Percentiles rank a stretch among this genome's conserved stretches.
These are phyloP conservation scores for Polypedilum vanderplanki DNA, from an alignment of 1,140 invertebrate species.

Conservation along the genomic window DNA sequence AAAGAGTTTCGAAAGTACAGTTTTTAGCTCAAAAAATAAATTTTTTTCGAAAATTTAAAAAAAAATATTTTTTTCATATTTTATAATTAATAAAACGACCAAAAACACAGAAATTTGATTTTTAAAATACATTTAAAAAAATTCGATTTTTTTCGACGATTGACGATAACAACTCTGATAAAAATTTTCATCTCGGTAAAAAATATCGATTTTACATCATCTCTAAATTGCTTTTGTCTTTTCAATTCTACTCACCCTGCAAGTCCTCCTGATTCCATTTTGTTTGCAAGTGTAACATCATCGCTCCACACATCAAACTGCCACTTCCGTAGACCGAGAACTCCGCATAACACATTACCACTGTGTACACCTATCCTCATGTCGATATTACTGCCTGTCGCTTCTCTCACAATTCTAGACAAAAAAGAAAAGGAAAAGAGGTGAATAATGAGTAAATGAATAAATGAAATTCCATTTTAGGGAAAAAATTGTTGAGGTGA, in stretches of 20 bases:
- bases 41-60: no score
- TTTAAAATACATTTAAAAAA: no score
- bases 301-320: constrained; percentile 98
- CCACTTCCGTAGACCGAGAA: constrained; percentile 94
- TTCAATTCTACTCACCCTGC: constrained; percentile 65
- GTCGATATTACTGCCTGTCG: constrained; percentile 83
- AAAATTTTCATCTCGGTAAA: not conserved
- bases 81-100: no score
- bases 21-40: no score
- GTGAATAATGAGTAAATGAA: no score
- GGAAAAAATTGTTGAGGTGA: not conserved
- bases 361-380: constrained; percentile 95
- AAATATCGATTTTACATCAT: not conserved
- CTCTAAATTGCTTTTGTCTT: no score
- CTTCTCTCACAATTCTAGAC: constrained; percentile 75
- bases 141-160: no score
- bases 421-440: constrained; percentile 29
- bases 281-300: constrained; percentile 93
- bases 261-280: constrained; percentile 93
- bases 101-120: no score
- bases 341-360: constrained; percentile 87
- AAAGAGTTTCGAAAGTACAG: no score
- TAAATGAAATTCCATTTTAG: not conserved
- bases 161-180: no score
- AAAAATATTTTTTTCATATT: no score